Evolutionary conservation across 2,888 invertebrate species (phyloP).

Genomic region (Hydriomena furcata): DNA sequence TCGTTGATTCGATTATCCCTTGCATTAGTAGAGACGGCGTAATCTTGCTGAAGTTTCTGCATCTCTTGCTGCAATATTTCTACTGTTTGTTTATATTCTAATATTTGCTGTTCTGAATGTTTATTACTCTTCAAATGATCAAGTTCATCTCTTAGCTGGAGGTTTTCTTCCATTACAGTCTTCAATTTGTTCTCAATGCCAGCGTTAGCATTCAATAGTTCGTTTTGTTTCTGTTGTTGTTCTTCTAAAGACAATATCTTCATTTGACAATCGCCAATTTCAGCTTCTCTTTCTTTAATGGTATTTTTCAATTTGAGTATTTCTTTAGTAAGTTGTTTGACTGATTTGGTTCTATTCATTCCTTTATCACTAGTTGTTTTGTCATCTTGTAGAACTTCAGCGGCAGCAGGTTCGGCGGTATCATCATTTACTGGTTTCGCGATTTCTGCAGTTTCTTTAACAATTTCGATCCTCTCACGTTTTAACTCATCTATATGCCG

Average conservation of each 20-base stretch:
- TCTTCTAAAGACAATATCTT: slow-evolving; percentile 78
- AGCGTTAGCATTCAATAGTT: slow-evolving; percentile 55
- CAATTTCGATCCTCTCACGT: slow-evolving; percentile 66
- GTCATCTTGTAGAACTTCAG: slow-evolving; percentile 66
- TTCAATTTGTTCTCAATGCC: slow-evolving; percentile 71
- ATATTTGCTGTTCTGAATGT: slow-evolving; percentile 53
- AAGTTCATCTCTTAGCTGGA: slow-evolving; percentile 66
- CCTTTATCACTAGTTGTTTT: slow-evolving; percentile 64
- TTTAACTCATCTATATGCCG: slow-evolving; percentile 74
- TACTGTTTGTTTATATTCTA: slow-evolving; percentile 55
- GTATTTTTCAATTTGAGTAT: slow-evolving; percentile 77
- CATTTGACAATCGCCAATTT: slow-evolving; percentile 79
- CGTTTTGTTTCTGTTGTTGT: slow-evolving; percentile 73
- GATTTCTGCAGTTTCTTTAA: slow-evolving; percentile 69
- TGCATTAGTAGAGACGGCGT: slow-evolving; percentile 54
- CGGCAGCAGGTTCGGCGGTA: slow-evolving; percentile 47
- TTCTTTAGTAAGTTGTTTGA: slow-evolving; percentile 79
- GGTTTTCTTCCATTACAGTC: slow-evolving; percentile 68
- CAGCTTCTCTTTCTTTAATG: slow-evolving; percentile 79
- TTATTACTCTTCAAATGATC: slow-evolving; percentile 51
- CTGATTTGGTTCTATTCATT: slow-evolving; percentile 65
- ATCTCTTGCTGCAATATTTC: slow-evolving; percentile 62
- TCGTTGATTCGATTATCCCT: slow-evolving; percentile 77
- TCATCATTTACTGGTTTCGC: slow-evolving; percentile 64
- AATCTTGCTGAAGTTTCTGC: slow-evolving; percentile 66